Evolutionary conservation across 2,797 vertebrate species (phyloP).

Genomic region (Channallabes apus): DNA sequence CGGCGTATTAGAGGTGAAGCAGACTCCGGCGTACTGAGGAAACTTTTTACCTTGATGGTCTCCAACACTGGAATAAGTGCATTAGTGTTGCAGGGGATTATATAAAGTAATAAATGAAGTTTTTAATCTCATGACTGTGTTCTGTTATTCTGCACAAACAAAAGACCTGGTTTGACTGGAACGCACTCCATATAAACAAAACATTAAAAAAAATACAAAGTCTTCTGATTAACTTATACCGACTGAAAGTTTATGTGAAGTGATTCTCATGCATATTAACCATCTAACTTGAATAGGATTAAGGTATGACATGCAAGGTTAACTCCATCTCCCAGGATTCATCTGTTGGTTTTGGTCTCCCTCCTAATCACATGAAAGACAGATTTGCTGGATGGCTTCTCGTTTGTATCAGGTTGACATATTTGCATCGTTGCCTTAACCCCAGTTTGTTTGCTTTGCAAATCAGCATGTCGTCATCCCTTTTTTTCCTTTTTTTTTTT

Average conservation of each 20-base stretch:
- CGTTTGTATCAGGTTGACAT: slow-evolving; percentile 49
- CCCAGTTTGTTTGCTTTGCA: slow-evolving; percentile 73
- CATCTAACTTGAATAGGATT: neutral
- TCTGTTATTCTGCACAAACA: no score
- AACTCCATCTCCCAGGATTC: slow-evolving; percentile 45
- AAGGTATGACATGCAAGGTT: neutral
- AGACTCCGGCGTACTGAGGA: no score
- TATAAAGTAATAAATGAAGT: no score
- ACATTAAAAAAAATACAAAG: neutral
- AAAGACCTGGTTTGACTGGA: no score
- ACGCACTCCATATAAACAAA: no score
- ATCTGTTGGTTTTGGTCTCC: slow-evolving; percentile 12
- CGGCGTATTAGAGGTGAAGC: no score
- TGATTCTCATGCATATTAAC: neutral
- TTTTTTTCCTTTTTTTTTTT: neutral
- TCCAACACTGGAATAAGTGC: no score
- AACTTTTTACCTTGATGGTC: no score
- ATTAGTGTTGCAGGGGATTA: no score
- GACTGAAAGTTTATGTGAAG: neutral
- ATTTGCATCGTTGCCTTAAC: slow-evolving; percentile 71
- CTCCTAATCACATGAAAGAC: neutral
- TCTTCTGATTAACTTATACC: no score
- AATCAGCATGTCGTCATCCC: slow-evolving; percentile 62
- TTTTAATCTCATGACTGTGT: no score
- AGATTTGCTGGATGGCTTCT: slow-evolving; percentile 20